phyloP scores from a whole-genome alignment of 2,888 invertebrate species.

The Synergus japonicus region DNA sequence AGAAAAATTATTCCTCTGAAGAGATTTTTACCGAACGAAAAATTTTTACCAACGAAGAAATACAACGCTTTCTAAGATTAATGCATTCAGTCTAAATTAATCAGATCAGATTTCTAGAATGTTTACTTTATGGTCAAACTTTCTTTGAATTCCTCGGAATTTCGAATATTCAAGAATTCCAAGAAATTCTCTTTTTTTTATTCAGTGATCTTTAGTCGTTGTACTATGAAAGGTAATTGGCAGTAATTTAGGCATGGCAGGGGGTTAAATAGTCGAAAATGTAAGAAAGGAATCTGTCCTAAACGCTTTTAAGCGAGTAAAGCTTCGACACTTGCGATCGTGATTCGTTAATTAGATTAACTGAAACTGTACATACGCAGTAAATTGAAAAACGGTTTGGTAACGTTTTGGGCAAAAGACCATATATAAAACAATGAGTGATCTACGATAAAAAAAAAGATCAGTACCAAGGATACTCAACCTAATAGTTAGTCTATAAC shows the following conservation, averaged over 20 bases:
- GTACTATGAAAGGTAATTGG: constrained; percentile 19
- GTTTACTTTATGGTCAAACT: background rate
- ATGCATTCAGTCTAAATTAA: constrained; percentile 25
- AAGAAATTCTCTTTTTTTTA: background rate
- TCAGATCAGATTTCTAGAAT: constrained; percentile 15
- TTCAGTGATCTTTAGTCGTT: background rate
- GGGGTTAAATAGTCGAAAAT: constrained; percentile 28
- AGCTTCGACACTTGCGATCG: constrained; percentile 1
- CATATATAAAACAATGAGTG: constrained; percentile 45
- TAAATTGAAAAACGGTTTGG: constrained; percentile 18
- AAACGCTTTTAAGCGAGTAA: constrained; percentile 22
- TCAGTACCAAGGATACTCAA: constrained; percentile 25
- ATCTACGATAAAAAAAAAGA: constrained; percentile 49
- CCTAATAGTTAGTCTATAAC: constrained; percentile 11
- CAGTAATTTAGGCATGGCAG: constrained; percentile 30
- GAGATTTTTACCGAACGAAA: background rate
- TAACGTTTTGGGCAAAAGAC: constrained; percentile 30
- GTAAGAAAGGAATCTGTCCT: background rate
- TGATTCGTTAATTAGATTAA: constrained; percentile 31
- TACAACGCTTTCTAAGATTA: background rate
- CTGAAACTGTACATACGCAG: constrained; percentile 21
- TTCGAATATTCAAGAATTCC: background rate
- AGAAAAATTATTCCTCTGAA: constrained; percentile 1
- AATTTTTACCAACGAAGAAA: background rate
- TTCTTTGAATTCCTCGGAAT: background rate